Evolutionary conservation across 92 coral and sea anemone genomes (phyloP), one percentile per base, ranked within the genome.

Genomic region (Parazoanthus swiftii): DNA sequence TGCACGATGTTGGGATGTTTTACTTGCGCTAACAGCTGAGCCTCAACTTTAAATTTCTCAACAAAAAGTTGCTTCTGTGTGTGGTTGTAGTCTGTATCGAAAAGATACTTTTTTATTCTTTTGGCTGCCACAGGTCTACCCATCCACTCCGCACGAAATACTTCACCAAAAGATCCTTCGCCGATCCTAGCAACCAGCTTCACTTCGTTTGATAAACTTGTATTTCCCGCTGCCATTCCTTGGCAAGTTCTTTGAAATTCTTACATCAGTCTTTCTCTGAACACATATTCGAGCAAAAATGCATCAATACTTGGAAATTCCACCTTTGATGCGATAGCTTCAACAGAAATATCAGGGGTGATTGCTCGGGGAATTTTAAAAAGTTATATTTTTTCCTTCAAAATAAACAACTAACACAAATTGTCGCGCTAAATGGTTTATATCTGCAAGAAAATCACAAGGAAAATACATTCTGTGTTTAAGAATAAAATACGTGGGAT

Each of bases 1-100:
- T 93, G 65, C 29, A 93, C 98, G 70, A 95, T 93, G 77, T 92
- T 95, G 15, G 88, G 89, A 77, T 95, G 98, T 1, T 92, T 54
- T 38, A 90, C 85, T 15, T 25, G 36, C 20, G 76, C 76, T 73
- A 93, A 83, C 20, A 95, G 20, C 56, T 90, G 86, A 92, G 96
- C 93, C 65, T 95, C 98, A 36, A 66, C 72, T 72, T 90, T 90
- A 77, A 89, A 89, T 76, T 90, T 88, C 13, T 90, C 88, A 78
- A 93, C 90, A 82, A 92, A 86, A 15, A 82, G 72, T 37, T 72
- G 76, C 74, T 91, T 86, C 48, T n/a, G 79, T 36, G 29, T 71
- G 16, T 84, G 87, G 54, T 71, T 33, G 68, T 84, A 84, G 54
- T 92, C 94, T 37, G 86, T 79, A 1, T 91, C 92, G 91, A 95